Evolutionary conservation across 2,888 invertebrate genomes (phyloP), one percentile per base, ranked within the genome.

Genomic region (Pterostichus madidus): DNA sequence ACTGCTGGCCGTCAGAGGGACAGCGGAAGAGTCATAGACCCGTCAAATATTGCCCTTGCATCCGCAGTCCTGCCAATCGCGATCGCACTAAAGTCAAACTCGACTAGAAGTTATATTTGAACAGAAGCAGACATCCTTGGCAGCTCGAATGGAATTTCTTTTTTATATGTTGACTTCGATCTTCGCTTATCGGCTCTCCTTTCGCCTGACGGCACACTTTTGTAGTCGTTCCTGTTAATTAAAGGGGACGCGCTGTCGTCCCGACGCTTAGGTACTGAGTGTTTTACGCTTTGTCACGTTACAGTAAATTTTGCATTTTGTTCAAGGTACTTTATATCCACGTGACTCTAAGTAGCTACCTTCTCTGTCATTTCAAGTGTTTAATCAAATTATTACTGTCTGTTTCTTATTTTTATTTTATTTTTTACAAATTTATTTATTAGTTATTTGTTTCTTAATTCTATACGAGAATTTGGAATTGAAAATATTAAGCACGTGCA

Each of bases 141-240:
- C 10, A 59, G 39, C 53, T 44, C 24, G 78, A 80, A 80, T 79
- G 44, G 80, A 80, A 80, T 80, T 80, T 80, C 80, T 61, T 80
- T 61, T 80, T 80, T 80, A 68, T 80, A 80, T 80, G 64, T 80
- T 80, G 68, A 80, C 68, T 80, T 64, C 80, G 68, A 80, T 79
- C 52, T 64, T 80, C 80, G 68, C 68, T 80, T 68, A 80, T 80
- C 68, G 68, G 10, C 17, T 49, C 49, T 64, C 44, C 80, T 31
- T 61, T 52, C 68, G 61, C 59, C 46, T 80, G 68, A 80, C 49
- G 64, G 68, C 46, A 80, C 68, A 80, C 68, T 79, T 79, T 79
- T 61, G 46, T 46, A 64, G 35, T 11, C 68, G 49, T 15, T 46
- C 32, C 59, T 68, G 49, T 80, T 52, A 80, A 68, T 80, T 80